Evolutionary conservation across 92 coral and sea anemone species (phyloP), one percentile per base, ranked within the genome.

Genomic region (Epizoanthus scotinus): DNA sequence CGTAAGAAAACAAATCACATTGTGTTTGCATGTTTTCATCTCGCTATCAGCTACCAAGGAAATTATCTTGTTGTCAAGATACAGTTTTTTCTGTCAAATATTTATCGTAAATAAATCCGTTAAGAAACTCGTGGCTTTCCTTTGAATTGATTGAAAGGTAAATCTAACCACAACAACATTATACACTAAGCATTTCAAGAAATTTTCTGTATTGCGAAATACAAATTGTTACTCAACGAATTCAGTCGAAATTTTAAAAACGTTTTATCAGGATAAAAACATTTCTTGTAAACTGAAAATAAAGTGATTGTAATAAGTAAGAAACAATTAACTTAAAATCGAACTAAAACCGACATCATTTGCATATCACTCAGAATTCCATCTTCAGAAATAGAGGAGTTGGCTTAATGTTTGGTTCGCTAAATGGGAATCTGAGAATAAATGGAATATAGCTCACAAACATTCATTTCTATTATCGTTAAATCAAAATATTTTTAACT

Each of bases 11-110:
- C 52, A 44, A 44, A 44, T 44, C 52, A 29, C 44, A 38, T 18
- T 20, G 47, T 3, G 28, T 26, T 64, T 64, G 21, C 7, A 29
- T 24, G 26, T 26, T 2, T 3, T 3, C 56, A 18, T 6, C 3
- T 55, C 19, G 50, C 4, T 44, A 5, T 69, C 74, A 21, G 18
- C 29, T 18, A 25, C 52, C 52, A 9, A 47, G 52, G 52, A 47
- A 47, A 47, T 13, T 14, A 47, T 12, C 52, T 10, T 10, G 62
- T 71, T 71, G 78, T 28, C 29, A 71, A 53, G 78, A 25, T 26
- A 71, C 78, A 6, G 20, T 25, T 71, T 53, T 15, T 71, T 53
- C 78, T 71, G 42, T 18, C 4, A 71, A 52, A 31, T 71, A 71
- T 71, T 71, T 71, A 52, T 53, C 42, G 62, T 6, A 7, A 52